Evolutionary conservation across 1,140 invertebrate genomes (phyloP), one percentile per base, ranked within the genome.

Genomic region (Trypoxylus dichotomus): DNA sequence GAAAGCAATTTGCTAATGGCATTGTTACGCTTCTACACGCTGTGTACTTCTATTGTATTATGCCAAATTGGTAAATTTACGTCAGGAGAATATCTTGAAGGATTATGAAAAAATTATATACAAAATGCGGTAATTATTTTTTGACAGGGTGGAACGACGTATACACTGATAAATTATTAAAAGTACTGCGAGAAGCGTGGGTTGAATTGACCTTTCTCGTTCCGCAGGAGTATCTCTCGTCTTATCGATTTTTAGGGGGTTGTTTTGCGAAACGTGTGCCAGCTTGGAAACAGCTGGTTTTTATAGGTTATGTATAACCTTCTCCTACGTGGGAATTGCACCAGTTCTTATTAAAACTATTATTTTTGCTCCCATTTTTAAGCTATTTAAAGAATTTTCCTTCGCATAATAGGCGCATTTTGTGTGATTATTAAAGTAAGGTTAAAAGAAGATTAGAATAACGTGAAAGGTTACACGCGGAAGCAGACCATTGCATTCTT

Each of bases 1-100:
- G 60, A 63, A 63, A 63, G 60, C 60, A 63, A 63, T 63, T 63
- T 63, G 25, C 60, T 63, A 63, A 63, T 63, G 25, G 25, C 25
- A 63, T 7, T 63, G 19, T 63, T 25, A 63, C 19, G 10, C 13
- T 63, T 63, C 5, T 8, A 8, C 25, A 63, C 21, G 2, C 10
- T 27, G 25, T 25, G 19, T 37, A 63, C 21, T 3, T 63, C 25
- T 27, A 11, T n/a, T 63, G 2, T 47, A n/a, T 47, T 47, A n/a
- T 47, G 43, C 13, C n/a, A 47, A 15, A 13, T 47, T 47, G 2
- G 43, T 15, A 47, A 47, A 47, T 13, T 13, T 47, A 15, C 43
- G 43, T 47, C 43, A 47, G 43, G 32, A 37, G 10, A 37, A 8
- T n/a, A 47, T 13, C 43, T 13, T 15, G n/a, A n/a, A 47, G 0